Base-by-base conservation (phyloP, 2,113 vertebrate species). In the Salvelinus fontinalis region DNA sequence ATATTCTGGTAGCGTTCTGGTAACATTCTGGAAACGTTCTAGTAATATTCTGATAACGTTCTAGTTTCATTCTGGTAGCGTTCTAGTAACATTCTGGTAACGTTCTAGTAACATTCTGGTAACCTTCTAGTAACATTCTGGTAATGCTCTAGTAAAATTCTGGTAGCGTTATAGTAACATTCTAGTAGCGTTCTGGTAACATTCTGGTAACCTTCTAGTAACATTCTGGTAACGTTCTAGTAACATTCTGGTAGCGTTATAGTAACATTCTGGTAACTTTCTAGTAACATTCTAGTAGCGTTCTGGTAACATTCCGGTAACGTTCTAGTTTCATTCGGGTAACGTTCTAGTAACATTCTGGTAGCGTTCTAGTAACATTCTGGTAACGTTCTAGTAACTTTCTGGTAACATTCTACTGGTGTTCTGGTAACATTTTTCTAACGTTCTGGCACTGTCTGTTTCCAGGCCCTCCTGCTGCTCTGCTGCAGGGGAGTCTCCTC, bases 401-500 rank as follows among this genome's bases (percentile, higher is more conserved):
- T 34, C 48, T 51, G 9, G 11, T 51, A 16, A 51, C 11, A 51
- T 51, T 51, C 49, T 51, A 16, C 13, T 16, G 4, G 4, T 16
- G 14, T 51, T 14, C 14, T 14, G 49, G 11, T 14, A 14, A 12
- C 49, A 16, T 51, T 51, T 51, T 16, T 16, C 49, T 16, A 51
- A 12, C 4, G 49, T 16, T 51, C 49, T 12, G 49, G 11, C 27
- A 24, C 27, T 29, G 29, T 27, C 24, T 5, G 29, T 12, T 27
- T 29, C 24, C 24, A 29, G 64, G 9, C 82, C 89, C 86, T 83
- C 83, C 86, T 81, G 83, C 83, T 86, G 83, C 81, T 85, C 84
- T 73, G 79, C 87, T 88, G 91, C 89, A 88, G 83, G 89, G 91
- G 91, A 92, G 90, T 92, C 91, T 92, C 85, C 91, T 92, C 90